Evolutionary conservation across 2,113 vertebrate species (phyloP).

Genomic region (Harpagus bidentatus): DNA sequence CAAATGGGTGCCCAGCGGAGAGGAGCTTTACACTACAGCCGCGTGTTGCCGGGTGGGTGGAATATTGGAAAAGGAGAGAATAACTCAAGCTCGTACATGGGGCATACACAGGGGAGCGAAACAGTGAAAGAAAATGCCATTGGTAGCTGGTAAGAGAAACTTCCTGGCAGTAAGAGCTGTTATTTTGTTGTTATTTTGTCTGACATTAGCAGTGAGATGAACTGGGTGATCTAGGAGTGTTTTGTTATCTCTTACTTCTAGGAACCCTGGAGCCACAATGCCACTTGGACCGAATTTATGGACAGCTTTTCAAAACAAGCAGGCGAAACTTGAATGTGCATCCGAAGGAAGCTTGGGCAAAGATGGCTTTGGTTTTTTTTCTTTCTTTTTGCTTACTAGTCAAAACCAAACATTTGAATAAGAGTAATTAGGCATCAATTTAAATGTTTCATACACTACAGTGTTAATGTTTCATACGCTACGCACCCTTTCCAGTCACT

Average conservation of each 20-base stretch:
- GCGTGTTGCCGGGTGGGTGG: background rate
- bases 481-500: background rate
- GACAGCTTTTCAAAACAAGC: constrained; percentile 54
- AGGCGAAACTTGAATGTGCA: background rate
- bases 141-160: constrained; percentile 12
- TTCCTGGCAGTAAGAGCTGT: constrained; percentile 48
- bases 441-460: background rate
- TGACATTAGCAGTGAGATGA: constrained; percentile 53
- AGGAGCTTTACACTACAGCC: background rate
- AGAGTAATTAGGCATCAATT: background rate
- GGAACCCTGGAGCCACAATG: constrained; percentile 55
- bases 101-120: background rate
- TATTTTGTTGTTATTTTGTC: constrained; percentile 64
- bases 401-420: background rate
- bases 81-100: rapidly evolving
- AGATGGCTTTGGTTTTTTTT: background rate
- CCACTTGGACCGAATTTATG: constrained; percentile 30
- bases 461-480: background rate
- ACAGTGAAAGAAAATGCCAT: background rate
- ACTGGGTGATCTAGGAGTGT: constrained; percentile 43
- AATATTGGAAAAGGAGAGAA: background rate
- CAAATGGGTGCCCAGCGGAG: background rate
- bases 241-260: constrained; percentile 67
- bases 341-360: background rate
- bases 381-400: background rate